These are phyloP conservation scores for Apteryx owenii DNA, from an alignment of 2,113 vertebrate genomes.

Conservation along the genomic window DNA sequence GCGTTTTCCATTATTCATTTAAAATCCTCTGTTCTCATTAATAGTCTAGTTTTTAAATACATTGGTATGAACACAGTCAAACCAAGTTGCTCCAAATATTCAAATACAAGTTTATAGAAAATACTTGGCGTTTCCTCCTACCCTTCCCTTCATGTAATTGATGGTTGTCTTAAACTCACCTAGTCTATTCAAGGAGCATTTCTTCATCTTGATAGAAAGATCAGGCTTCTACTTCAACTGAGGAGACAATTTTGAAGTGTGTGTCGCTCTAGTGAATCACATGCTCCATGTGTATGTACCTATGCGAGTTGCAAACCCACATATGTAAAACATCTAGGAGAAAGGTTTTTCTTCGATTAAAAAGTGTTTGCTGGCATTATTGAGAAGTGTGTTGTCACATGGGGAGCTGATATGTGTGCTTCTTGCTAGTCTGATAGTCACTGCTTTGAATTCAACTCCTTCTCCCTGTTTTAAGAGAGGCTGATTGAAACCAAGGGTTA, in stretches of 20 bases:
- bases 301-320: background rate
- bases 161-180: background rate
- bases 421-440: background rate
- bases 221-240: background rate
- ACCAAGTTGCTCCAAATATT: background rate
- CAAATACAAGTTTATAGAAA: background rate
- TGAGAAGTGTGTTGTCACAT: background rate
- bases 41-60: background rate
- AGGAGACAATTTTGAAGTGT: background rate
- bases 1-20: background rate
- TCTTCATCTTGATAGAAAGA: background rate
- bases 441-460: rapidly evolving
- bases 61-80: background rate
- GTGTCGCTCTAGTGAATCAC: background rate
- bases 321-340: background rate
- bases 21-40: background rate
- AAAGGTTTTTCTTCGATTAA: background rate
- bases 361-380: background rate
- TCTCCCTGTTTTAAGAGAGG: background rate
- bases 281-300: background rate
- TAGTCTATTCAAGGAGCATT: background rate
- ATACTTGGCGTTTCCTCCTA: background rate
- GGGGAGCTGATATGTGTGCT: background rate
- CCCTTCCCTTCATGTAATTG: background rate
- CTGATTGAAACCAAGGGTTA: background rate